A percentile compares a stretch with the other conserved stretches of the same genome.
phyloP scores from a whole-genome alignment of 92 coral and sea anemone genomes.

The Phenganax stokvisi region DNA sequence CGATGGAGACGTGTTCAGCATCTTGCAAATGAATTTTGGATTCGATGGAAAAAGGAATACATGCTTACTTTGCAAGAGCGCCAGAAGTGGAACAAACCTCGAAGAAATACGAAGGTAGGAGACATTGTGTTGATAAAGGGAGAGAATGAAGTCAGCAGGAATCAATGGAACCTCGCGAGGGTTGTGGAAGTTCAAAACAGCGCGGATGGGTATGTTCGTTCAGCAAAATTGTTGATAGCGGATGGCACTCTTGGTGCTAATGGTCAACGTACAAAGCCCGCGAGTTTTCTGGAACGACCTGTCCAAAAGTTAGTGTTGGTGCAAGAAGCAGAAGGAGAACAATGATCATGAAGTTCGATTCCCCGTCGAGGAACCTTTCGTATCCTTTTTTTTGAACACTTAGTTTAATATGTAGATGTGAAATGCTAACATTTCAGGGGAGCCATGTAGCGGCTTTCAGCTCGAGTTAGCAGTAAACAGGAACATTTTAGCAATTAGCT shows the following conservation, averaged over 20 bases:
- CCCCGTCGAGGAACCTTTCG: conserved; percentile 2
- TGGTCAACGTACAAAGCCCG: conserved; percentile 18
- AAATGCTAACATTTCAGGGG: conserved; percentile 22
- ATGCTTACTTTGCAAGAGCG: conserved; percentile 25
- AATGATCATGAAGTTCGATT: background rate
- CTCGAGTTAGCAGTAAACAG: too few species aligned
- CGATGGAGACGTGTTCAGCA: conserved; percentile 21
- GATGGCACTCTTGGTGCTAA: conserved; percentile 24
- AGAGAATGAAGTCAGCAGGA: conserved; percentile 14
- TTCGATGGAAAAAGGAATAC: conserved; percentile 26
- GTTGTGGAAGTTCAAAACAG: conserved; percentile 7
- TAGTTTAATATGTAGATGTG: background rate
- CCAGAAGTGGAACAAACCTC: conserved; percentile 22
- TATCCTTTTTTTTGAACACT: background rate
- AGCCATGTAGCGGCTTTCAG: conserved; percentile 2
- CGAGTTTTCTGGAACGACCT: conserved; percentile 41
- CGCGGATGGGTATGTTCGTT: conserved; percentile 29
- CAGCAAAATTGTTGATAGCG: conserved; percentile 28
- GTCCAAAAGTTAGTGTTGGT: conserved; percentile 44
- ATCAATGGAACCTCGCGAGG: conserved; percentile 48
- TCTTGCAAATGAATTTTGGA: conserved; percentile 26
- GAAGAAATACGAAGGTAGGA: conserved; percentile 17
- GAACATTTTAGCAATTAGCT: too few species aligned
- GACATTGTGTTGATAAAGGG: conserved; percentile 25
- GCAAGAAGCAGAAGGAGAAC: conserved; percentile 3